These are phyloP conservation scores for Lumbricus terrestris DNA, from an alignment of 2,888 invertebrate genomes.

Conservation along the genomic window DNA sequence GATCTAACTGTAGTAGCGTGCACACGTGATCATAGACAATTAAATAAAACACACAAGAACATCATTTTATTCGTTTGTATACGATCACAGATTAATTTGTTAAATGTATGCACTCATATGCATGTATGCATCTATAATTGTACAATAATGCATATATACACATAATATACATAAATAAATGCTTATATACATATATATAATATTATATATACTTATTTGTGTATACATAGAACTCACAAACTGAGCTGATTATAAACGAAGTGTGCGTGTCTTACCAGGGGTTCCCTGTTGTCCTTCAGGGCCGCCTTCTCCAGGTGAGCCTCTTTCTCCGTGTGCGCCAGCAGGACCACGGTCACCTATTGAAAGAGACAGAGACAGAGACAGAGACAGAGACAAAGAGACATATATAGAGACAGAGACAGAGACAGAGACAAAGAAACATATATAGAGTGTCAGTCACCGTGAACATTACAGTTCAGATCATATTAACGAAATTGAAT, in stretches of 20 bases:
- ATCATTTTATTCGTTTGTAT: background rate
- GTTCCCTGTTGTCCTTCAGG: background rate
- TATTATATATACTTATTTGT: no score
- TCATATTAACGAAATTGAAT: background rate
- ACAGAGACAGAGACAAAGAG: background rate
- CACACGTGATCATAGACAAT: no score
- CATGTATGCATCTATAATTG: no score
- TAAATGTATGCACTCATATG: background rate
- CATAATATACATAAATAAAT: no score
- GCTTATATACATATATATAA: no score
- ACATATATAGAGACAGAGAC: background rate
- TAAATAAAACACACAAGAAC: background rate
- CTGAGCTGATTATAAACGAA: background rate
- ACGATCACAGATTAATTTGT: background rate
- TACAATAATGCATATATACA: no score
- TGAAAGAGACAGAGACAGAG: background rate
- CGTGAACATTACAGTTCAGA: background rate
- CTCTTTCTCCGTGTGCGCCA: conserved; percentile 60
- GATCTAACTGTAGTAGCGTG: background rate
- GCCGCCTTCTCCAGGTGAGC: conserved; percentile 21
- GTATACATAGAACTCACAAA: no score
- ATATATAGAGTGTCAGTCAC: no score
- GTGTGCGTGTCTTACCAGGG: background rate
- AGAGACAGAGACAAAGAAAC: no score
- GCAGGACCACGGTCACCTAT: conserved; percentile 63